Evolutionary conservation across 2,888 invertebrate species (phyloP).

Genomic region (Rotaria sp.): DNA sequence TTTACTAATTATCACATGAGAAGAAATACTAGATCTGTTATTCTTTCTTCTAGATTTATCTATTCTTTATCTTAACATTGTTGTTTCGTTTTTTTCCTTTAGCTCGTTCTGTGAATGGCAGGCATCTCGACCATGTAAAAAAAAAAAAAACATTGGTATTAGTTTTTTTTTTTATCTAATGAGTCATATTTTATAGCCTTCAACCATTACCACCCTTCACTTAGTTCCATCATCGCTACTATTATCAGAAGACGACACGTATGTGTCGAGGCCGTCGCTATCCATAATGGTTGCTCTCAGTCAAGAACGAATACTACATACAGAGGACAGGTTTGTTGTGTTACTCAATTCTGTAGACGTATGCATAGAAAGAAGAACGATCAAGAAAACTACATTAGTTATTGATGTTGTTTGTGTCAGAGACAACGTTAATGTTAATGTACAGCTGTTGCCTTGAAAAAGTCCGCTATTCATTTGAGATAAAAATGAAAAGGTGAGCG

Average conservation of each 20-base stretch:
- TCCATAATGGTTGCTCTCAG: neutral
- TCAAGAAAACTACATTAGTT: neutral
- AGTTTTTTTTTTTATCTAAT: neutral
- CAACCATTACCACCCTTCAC: neutral
- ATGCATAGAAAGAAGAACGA: neutral
- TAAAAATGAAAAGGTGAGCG: neutral
- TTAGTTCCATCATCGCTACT: neutral
- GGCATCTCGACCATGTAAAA: neutral
- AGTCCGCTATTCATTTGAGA: neutral
- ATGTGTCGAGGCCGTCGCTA: neutral
- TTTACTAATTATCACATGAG: no score
- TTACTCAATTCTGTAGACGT: neutral
- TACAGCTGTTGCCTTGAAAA: slow-evolving; percentile 15
- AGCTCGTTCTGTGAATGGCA: neutral
- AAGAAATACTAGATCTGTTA: neutral
- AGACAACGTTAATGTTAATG: neutral
- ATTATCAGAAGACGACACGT: neutral
- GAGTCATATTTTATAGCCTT: neutral
- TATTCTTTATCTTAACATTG: neutral
- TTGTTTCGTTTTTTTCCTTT: neutral
- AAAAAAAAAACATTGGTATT: neutral
- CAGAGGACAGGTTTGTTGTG: neutral
- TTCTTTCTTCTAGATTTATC: neutral
- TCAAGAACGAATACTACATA: neutral
- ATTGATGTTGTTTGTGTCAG: neutral